Evolutionary conservation across 1,140 invertebrate species (phyloP).

Genomic region (Pararge aegeria): DNA sequence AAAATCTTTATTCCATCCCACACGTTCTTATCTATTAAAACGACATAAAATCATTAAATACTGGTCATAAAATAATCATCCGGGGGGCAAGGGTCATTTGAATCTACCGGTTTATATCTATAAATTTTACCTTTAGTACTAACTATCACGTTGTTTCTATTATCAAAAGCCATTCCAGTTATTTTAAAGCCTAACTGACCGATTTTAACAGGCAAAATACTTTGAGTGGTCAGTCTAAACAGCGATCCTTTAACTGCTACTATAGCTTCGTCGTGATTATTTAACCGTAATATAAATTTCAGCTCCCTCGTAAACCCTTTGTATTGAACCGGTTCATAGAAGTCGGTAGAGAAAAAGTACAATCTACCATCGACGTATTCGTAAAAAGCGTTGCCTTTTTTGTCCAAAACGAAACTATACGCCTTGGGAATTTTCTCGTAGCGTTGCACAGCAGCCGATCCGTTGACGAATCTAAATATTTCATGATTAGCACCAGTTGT

Average conservation of each 20-base stretch:
- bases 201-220: constrained; percentile 60
- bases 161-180: constrained; percentile 63
- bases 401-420: constrained; percentile 63
- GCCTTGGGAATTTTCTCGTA: constrained; percentile 66
- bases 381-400: constrained; percentile 63
- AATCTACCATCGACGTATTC: constrained; percentile 68
- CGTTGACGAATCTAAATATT: constrained; percentile 63
- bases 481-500: constrained; percentile 59
- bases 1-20: too few relatives aligned
- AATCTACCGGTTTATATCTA: constrained; percentile 58
- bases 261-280: constrained; percentile 62
- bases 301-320: constrained; percentile 68
- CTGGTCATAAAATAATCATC: constrained; percentile 70
- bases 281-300: constrained; percentile 63
- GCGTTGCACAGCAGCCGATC: constrained; percentile 60
- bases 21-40: background rate
- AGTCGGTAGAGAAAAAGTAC: constrained; percentile 61
- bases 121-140: constrained; percentile 73
- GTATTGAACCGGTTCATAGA: constrained; percentile 66
- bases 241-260: constrained; percentile 63
- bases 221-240: constrained; percentile 51
- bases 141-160: constrained; percentile 63
- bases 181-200: constrained; percentile 66
- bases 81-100: constrained; percentile 58
- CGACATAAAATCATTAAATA: constrained; percentile 34